Evolutionary conservation across 2,888 invertebrate genomes (phyloP), one percentile per base, ranked within the genome.

Genomic region (Anthophora plumipes): DNA sequence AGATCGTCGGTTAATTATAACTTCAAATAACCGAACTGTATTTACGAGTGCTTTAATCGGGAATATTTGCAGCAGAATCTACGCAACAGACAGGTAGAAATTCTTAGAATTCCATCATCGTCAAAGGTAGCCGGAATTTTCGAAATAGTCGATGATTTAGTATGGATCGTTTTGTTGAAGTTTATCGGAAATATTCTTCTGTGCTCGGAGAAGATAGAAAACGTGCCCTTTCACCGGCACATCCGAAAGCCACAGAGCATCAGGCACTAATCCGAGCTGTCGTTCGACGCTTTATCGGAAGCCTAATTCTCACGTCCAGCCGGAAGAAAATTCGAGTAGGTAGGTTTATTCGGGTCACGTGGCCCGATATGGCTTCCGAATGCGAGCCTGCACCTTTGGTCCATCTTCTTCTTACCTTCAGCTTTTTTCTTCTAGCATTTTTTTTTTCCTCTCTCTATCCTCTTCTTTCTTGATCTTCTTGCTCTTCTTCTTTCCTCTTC

Each of bases 331-430:
- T 80, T 87, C 77, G 60, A 72, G 67, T 37, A 52, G 46, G 73
- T 69, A 66, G 76, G 75, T 84, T 85, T 85, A 91, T 90, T 91
- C 91, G 75, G 83, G 87, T 89, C 91, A 91, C 91, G 90, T 87
- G 88, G 88, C 76, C 82, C 85, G 89, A 91, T 91, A 91, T 89
- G 88, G 89, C 88, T 82, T 82, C 83, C 83, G 83, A 89, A 88
- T 89, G 85, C 87, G 86, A 80, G 72, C 63, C 77, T 76, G 76
- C 80, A 84, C 83, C 86, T 88, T 86, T 80, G 77, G 77, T 79
- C 83, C 82, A 77, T 84, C 84, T 78, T 81, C 77, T 68, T 66
- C 39, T 37, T n/a, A 31, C 72, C 54, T 72, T 52, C 22, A 52
- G n/a, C 39, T 22, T 48, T 17, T 52, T 82, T 68, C 50, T 68